Evolutionary conservation across 2,113 vertebrate species (phyloP).

Genomic region (Shinisaurus crocodilurus): DNA sequence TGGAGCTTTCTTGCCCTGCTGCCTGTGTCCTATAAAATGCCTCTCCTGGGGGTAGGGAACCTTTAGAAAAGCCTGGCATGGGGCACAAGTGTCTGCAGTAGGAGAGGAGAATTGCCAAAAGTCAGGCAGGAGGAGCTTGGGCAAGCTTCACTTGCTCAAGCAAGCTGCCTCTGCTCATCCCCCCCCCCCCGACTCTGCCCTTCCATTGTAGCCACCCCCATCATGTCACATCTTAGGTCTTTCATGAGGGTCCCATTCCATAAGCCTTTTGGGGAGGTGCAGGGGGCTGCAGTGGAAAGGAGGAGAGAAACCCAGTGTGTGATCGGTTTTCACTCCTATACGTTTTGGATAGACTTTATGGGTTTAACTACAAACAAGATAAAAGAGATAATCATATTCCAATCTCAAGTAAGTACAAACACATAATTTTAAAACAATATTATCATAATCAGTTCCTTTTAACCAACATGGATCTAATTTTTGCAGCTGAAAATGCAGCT

Average conservation of each 20-base stretch:
- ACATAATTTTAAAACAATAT: background rate
- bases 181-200: too few relatives aligned
- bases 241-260: too few relatives aligned
- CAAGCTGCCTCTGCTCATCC: too few relatives aligned
- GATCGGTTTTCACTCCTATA: too few relatives aligned
- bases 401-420: background rate
- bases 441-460: background rate
- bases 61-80: background rate
- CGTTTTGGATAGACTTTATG: too few relatives aligned
- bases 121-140: background rate
- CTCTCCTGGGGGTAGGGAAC: background rate
- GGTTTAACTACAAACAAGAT: too few relatives aligned
- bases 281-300: too few relatives aligned
- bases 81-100: too few relatives aligned
- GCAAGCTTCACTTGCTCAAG: background rate
- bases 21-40: background rate
- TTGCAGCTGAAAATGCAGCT: background rate
- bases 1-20: background rate
- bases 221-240: too few relatives aligned
- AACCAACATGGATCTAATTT: background rate
- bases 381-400: background rate
- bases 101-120: background rate
- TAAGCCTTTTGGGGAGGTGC: too few relatives aligned
- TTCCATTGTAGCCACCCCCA: too few relatives aligned
- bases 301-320: too few relatives aligned